phyloP scores from a whole-genome alignment of 2,888 invertebrate species.

The Rhagophthalmus giganteus region DNA sequence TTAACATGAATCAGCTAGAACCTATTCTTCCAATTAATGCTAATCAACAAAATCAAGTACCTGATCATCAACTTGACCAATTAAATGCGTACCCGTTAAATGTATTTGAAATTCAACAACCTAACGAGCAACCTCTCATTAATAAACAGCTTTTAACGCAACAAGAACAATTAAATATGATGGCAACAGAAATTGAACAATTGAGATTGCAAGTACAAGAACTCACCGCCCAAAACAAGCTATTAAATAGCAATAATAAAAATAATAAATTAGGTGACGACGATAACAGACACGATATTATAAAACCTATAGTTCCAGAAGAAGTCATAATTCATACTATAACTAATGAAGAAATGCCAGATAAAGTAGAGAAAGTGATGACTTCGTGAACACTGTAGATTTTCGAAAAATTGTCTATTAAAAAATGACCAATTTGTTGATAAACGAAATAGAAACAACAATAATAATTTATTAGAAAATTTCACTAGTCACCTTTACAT shows the following conservation, averaged over 20 bases:
- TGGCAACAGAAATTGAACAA: conserved; percentile 51
- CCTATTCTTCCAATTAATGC: not conserved
- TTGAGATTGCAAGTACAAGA: conserved; percentile 48
- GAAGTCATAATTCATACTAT: conserved; percentile 6
- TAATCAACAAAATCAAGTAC: conserved; percentile 6
- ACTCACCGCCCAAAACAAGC: conserved; percentile 45
- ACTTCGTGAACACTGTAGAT: no score
- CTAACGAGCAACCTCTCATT: conserved; percentile 16
- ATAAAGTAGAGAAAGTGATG: conserved; percentile 5
- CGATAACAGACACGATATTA: conserved; percentile 4
- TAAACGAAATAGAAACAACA: no score
- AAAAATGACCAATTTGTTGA: no score
- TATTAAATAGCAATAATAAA: conserved; percentile 21
- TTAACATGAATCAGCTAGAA: not conserved
- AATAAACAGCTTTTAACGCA: conserved; percentile 33
- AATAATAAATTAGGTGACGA: conserved; percentile 8
- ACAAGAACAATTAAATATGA: conserved; percentile 49
- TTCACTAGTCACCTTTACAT: conserved; percentile 6
- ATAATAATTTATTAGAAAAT: conserved; percentile 3
- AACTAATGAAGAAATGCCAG: conserved; percentile 2
- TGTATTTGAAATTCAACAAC: conserved; percentile 4
- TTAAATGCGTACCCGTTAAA: not conserved
- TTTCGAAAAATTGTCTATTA: no score
- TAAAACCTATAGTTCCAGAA: conserved; percentile 1
- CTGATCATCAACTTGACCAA: conserved; percentile 2